These are phyloP conservation scores for Calliphora vicina DNA, from an alignment of 1,140 invertebrate genomes.

Conservation along the genomic window DNA sequence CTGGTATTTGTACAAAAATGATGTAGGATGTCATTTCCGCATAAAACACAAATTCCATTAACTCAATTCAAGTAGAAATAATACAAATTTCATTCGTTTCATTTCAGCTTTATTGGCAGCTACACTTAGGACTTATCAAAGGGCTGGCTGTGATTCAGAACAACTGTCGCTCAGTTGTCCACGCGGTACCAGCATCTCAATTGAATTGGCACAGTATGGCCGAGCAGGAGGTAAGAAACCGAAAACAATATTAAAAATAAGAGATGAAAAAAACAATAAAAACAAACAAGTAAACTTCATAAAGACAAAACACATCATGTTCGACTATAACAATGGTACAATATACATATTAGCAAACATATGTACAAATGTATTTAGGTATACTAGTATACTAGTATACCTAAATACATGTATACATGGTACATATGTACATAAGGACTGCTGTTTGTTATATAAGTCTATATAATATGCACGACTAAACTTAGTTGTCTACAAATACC, in stretches of 20 bases:
- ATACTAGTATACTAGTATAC: too few relatives aligned
- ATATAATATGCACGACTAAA: too few relatives aligned
- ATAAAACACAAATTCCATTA: conserved; percentile 27
- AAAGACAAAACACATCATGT: neutral
- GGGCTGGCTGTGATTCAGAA: conserved; percentile 86
- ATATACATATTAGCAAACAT: too few relatives aligned
- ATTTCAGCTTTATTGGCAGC: conserved; percentile 82
- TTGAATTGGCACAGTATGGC: conserved; percentile 67
- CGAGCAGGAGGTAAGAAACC: conserved; percentile 48
- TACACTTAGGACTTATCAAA: conserved; percentile 87
- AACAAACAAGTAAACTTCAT: neutral
- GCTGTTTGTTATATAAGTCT: too few relatives aligned
- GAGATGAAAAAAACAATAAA: neutral
- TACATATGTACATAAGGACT: too few relatives aligned
- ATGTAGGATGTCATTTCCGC: neutral
- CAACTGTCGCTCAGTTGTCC: conserved; percentile 84
- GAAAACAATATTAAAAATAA: conserved; percentile 17
- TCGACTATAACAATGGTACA: too few relatives aligned
- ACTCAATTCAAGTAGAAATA: conserved; percentile 31
- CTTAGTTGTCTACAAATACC: too few relatives aligned
- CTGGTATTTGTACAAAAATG: too few relatives aligned
- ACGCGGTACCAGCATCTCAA: conserved; percentile 82
- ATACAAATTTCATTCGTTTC: conserved; percentile 27
- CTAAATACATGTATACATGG: too few relatives aligned
- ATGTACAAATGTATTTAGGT: too few relatives aligned